Percentiles rank a stretch among this genome's conserved stretches.
These are phyloP conservation scores for Bacillus rossius DNA, from an alignment of 1,140 invertebrate genomes.

Conservation along the genomic window DNA sequence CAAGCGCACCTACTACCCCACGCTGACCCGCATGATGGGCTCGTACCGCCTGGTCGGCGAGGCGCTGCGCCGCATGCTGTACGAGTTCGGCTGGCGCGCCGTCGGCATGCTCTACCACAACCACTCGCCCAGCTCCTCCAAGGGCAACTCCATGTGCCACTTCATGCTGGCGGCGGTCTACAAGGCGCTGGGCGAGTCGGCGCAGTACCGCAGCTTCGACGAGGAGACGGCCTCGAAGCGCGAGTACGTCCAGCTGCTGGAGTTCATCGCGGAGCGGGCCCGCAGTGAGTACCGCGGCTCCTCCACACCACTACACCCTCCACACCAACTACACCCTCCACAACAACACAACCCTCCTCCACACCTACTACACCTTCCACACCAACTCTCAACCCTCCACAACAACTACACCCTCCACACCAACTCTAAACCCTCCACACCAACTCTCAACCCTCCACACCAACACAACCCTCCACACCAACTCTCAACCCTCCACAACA, in stretches of 20 bases:
- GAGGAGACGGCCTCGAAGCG: slow-evolving; percentile 41
- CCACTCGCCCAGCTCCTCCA: slow-evolving; percentile 46
- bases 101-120: slow-evolving; percentile 67
- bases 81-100: slow-evolving; percentile 64
- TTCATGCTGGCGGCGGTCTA: slow-evolving; percentile 65
- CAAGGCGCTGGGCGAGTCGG: slow-evolving; percentile 52
- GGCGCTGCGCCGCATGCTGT: slow-evolving; percentile 60
- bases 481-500: too few species aligned
- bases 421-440: too few species aligned
- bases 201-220: slow-evolving; percentile 57
- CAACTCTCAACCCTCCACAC: too few species aligned
- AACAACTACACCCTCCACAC: too few species aligned
- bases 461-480: too few species aligned
- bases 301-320: background rate
- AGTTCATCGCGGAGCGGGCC: slow-evolving; percentile 56
- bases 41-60: slow-evolving; percentile 68
- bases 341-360: too few species aligned
- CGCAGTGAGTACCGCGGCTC: slow-evolving; percentile 65
- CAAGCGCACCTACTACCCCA: slow-evolving; percentile 61
- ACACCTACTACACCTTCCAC: too few species aligned
- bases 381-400: too few species aligned
- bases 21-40: slow-evolving; percentile 82
- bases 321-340: too few species aligned
- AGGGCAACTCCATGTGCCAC: slow-evolving; percentile 66
- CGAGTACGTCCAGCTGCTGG: slow-evolving; percentile 57